Evolutionary conservation across 2,888 invertebrate species (phyloP).

Genomic region (Harpalus rubripes): DNA sequence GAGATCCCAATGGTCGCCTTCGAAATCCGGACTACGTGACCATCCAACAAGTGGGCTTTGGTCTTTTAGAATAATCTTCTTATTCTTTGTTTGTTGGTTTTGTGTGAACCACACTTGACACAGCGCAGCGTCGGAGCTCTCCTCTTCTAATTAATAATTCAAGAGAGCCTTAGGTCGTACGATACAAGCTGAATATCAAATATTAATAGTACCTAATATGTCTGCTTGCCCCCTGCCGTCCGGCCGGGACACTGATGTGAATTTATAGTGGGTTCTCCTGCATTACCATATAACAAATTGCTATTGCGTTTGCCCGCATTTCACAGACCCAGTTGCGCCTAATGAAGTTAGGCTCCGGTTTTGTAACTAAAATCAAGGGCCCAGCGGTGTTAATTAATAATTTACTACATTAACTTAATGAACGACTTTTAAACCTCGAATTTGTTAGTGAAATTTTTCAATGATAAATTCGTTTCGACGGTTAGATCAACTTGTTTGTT

Average conservation of each 20-base stretch:
- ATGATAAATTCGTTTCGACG: conserved; percentile 41
- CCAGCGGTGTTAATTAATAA: conserved; percentile 60
- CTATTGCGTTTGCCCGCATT: conserved; percentile 66
- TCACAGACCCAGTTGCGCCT: conserved; percentile 12
- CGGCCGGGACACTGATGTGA: conserved; percentile 74
- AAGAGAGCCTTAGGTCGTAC: conserved; percentile 54
- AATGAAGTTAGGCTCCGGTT: conserved; percentile 41
- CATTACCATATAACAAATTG: conserved; percentile 74
- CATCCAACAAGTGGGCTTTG: neutral
- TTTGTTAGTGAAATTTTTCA: conserved; percentile 49
- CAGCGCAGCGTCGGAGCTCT: conserved; percentile 18
- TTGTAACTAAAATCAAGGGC: conserved; percentile 44
- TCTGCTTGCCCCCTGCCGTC: conserved; percentile 73
- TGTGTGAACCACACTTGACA: conserved; percentile 23
- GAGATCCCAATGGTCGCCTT: too few relatives aligned
- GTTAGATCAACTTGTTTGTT: conserved; percentile 29
- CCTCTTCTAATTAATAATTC: conserved; percentile 63
- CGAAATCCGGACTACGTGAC: too few relatives aligned
- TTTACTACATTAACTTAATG: conserved; percentile 60
- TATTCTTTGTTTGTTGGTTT: conserved; percentile 7
- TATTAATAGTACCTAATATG: conserved; percentile 70
- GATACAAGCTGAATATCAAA: conserved; percentile 68
- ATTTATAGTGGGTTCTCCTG: conserved; percentile 73
- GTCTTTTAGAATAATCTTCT: neutral
- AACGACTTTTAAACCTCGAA: conserved; percentile 56